Conservation (phyloP, 2,113 vertebrate species). For the Chionomys nivalis region DNA sequence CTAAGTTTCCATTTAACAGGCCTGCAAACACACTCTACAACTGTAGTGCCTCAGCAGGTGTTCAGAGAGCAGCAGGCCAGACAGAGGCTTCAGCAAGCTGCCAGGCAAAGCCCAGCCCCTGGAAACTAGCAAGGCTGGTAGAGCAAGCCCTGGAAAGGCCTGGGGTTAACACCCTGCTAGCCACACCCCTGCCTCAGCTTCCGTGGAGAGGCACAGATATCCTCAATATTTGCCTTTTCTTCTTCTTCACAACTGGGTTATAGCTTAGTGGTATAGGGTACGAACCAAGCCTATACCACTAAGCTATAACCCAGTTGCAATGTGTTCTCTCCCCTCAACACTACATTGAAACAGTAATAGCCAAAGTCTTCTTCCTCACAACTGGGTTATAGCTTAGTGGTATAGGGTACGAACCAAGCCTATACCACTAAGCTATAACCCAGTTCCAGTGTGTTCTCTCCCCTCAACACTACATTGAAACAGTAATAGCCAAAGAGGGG, state of each 20-base stretch:
- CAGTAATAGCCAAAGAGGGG: conserved; percentile 67
- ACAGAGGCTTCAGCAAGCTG: conserved; percentile 65
- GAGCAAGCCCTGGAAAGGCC: conserved; percentile 69
- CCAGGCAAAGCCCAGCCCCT: conserved; percentile 71
- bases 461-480: conserved; percentile 64
- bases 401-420: too few relatives aligned
- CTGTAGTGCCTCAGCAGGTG: not conserved
- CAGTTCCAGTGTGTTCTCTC: conserved; percentile 17
- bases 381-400: too few relatives aligned
- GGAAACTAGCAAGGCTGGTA: conserved; percentile 73
- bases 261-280: too few relatives aligned
- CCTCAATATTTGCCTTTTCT: conserved; percentile 70
- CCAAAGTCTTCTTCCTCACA: conserved; percentile 40
- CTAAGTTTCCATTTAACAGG: not conserved
- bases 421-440: not conserved
- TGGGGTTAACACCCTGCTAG: conserved; percentile 65
- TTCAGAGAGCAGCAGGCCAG: too few relatives aligned
- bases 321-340: conserved; percentile 75
- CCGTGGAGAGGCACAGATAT: conserved; percentile 67
- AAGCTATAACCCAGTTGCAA: not conserved
- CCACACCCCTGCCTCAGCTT: conserved; percentile 76
- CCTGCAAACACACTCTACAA: not conserved
- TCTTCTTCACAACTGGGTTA: not conserved
- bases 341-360: not conserved
- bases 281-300: not conserved